phyloP scores from a whole-genome alignment of 2,888 invertebrate genomes.

The Hecatera dysodea region DNA sequence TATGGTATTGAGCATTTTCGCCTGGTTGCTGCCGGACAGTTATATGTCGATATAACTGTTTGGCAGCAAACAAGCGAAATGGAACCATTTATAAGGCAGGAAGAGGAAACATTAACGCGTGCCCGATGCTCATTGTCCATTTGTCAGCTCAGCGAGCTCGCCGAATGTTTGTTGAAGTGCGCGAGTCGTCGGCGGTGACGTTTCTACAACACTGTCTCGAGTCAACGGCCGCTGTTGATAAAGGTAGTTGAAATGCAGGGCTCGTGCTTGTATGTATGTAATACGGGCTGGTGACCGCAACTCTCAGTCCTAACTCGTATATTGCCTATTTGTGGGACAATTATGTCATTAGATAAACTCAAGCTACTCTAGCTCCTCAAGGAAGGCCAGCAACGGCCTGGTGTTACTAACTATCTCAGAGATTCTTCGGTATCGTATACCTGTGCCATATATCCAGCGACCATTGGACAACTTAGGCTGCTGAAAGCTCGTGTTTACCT shows the following conservation, averaged over 20 bases:
- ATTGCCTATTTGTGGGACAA: no score
- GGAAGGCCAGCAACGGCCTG: no score
- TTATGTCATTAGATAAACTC: no score
- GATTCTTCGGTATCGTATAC: no score
- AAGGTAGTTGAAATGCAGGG: neutral
- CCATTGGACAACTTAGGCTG: no score
- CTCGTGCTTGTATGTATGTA: neutral
- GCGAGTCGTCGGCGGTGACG: slow-evolving; percentile 20
- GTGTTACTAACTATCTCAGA: no score
- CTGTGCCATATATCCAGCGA: no score
- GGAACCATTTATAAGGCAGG: slow-evolving; percentile 34
- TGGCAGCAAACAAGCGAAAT: slow-evolving; percentile 17
- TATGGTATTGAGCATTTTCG: slow-evolving; percentile 4
- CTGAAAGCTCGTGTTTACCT: slow-evolving; percentile 72
- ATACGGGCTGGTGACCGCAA: no score
- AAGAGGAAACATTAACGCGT: slow-evolving; percentile 49
- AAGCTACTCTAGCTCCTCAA: no score
- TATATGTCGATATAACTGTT: slow-evolving; percentile 16
- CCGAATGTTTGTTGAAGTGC: slow-evolving; percentile 39
- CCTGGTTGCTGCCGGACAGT: no score
- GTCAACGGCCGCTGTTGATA: neutral
- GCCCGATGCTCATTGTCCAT: slow-evolving; percentile 42
- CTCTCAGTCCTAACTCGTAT: no score
- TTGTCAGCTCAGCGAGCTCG: slow-evolving; percentile 30
- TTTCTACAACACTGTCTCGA: slow-evolving; percentile 2